These are phyloP conservation scores for Gallinago nigripennis DNA, from an alignment of 2,797 vertebrate genomes.

Conservation along the genomic window DNA sequence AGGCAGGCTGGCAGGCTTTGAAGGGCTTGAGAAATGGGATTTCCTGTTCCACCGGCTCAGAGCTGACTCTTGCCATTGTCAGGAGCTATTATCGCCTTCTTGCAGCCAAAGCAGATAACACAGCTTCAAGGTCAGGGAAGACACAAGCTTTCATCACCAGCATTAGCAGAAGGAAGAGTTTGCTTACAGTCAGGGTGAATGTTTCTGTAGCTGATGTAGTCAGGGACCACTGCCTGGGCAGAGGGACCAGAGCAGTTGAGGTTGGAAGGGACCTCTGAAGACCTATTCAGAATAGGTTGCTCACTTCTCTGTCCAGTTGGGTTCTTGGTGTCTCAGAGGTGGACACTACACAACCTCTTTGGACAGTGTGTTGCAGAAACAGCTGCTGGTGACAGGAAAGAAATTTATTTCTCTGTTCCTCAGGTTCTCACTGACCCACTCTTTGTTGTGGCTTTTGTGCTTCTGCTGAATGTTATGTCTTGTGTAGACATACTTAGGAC, in stretches of 20 bases:
- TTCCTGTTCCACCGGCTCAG: constrained; percentile 60
- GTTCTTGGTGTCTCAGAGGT: not conserved
- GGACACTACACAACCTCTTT: not conserved
- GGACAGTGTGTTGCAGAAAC: not conserved
- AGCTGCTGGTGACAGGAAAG: not conserved
- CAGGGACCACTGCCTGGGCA: not conserved
- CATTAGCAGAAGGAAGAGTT: not conserved
- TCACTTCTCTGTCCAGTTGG: not conserved
- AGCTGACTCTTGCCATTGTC: constrained; percentile 58
- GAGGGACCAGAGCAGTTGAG: not conserved
- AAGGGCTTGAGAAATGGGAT: constrained; percentile 69
- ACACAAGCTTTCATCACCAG: not conserved
- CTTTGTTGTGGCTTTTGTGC: not conserved
- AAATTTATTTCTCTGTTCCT: not conserved
- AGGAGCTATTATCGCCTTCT: constrained; percentile 43
- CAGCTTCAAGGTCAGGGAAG: constrained; percentile 58
- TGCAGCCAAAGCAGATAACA: constrained; percentile 38
- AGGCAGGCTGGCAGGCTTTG: constrained; percentile 61
- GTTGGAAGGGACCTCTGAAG: not conserved
- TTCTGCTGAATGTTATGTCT: not conserved
- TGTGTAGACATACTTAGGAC: fast-evolving
- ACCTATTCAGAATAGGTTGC: not conserved
- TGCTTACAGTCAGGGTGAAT: not conserved
- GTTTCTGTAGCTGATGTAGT: not conserved
- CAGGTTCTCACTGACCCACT: not conserved